These are phyloP conservation scores for Cebidichthys violaceus DNA, from an alignment of 2,113 vertebrate genomes.

Conservation along the genomic window DNA sequence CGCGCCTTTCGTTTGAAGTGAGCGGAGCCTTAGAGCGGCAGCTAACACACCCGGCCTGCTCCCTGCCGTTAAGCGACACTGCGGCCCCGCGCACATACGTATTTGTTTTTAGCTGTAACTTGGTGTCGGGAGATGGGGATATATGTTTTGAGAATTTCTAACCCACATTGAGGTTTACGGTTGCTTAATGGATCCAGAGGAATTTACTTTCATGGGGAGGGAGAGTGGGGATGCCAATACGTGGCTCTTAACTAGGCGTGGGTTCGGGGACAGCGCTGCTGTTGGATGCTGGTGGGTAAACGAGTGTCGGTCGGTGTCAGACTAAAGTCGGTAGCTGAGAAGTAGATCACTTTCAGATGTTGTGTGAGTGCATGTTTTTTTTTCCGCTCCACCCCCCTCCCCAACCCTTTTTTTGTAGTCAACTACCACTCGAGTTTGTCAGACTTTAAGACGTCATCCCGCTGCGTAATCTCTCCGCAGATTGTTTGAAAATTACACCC, in stretches of 20 bases:
- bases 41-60: slow-evolving; percentile 63
- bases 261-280: slow-evolving; percentile 17
- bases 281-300: slow-evolving; percentile 34
- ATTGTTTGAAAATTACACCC: slow-evolving; percentile 38
- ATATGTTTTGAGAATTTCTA: slow-evolving; percentile 38
- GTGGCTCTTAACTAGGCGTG: slow-evolving; percentile 27
- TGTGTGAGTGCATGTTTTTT: slow-evolving; percentile 10
- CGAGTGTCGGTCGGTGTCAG: slow-evolving; percentile 39
- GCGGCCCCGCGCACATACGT: background rate
- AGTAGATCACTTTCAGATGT: slow-evolving; percentile 64
- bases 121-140: slow-evolving; percentile 17
- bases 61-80: slow-evolving; percentile 38
- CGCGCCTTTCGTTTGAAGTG: slow-evolving; percentile 56
- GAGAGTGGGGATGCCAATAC: slow-evolving; percentile 15
- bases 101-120: slow-evolving; percentile 52
- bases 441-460: slow-evolving; percentile 46
- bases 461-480: slow-evolving; percentile 29
- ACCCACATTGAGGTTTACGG: slow-evolving; percentile 54
- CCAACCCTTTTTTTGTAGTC: slow-evolving; percentile 17
- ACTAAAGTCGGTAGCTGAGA: slow-evolving; percentile 37
- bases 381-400: too few relatives aligned
- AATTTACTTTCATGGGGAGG: slow-evolving; percentile 27
- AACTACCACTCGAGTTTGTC: slow-evolving; percentile 41
- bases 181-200: slow-evolving; percentile 50
- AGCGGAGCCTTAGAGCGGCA: slow-evolving; percentile 40